Conservation (phyloP, 2,797 vertebrate species). For the Moxostoma hubbsi region DNA sequence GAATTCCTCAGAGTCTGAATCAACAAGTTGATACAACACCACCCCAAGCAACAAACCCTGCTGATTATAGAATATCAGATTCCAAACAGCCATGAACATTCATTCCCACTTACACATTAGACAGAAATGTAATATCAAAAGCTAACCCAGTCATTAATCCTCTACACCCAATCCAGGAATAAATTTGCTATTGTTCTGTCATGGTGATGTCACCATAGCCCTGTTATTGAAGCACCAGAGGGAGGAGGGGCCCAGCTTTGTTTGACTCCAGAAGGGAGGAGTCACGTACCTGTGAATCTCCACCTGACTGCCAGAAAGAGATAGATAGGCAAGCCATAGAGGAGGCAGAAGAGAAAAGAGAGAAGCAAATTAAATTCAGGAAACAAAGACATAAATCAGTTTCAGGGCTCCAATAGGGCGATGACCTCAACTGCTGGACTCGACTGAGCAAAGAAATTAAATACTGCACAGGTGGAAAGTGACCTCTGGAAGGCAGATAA, state of each 20-base stretch:
- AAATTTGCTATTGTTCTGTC: slow-evolving; percentile 33
- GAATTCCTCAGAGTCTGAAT: no score
- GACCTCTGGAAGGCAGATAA: slow-evolving; percentile 40
- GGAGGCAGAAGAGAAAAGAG: slow-evolving; percentile 47
- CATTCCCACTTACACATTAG: neutral
- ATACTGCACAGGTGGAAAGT: slow-evolving; percentile 48
- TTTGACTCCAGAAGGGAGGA: slow-evolving; percentile 50
- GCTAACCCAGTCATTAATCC: neutral
- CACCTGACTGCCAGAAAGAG: slow-evolving; percentile 55
- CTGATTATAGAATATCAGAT: neutral
- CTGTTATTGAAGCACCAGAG: slow-evolving; percentile 47
- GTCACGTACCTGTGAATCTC: slow-evolving; percentile 54
- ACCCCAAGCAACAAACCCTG: no score
- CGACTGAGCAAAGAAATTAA: slow-evolving; percentile 28
- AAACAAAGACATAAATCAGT: slow-evolving; percentile 42
- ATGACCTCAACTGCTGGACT: slow-evolving; percentile 41
- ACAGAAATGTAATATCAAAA: slow-evolving; percentile 9
- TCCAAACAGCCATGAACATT: neutral
- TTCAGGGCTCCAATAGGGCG: slow-evolving; percentile 27
- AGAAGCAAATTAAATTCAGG: slow-evolving; percentile 53
- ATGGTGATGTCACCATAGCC: slow-evolving; percentile 18
- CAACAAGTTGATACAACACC: no score
- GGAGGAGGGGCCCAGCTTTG: slow-evolving; percentile 49
- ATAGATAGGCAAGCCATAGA: slow-evolving; percentile 44
- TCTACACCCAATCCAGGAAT: slow-evolving; percentile 20